Evolutionary conservation across 2,797 vertebrate genomes (phyloP), one percentile per base, ranked within the genome.

Genomic region (Hypotaenidia philippensis): DNA sequence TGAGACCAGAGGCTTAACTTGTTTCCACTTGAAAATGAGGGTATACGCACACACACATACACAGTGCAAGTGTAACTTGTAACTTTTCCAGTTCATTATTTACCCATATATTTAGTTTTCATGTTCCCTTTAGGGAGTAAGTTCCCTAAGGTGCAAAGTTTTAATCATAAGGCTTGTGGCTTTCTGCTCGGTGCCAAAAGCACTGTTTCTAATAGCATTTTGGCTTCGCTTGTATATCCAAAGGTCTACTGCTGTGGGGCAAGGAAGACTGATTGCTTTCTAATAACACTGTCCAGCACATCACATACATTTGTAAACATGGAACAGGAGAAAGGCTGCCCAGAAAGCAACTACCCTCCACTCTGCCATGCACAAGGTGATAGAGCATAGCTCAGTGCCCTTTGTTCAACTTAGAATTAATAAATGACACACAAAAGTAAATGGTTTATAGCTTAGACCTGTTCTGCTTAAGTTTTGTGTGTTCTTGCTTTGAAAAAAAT

Each of bases 21-120:
- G 13, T 71, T 91, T 80, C 76, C 49, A 75, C 52, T 92, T 63
- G 68, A 83, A 96, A 94, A 95, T 87, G 40, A 85, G 45, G 3
- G 3, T 36, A 26, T 21, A 56, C 0, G 2, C 40, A 83, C 61
- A 93, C 31, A 65, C 29, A 23, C 20, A 52, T 15, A 78, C 26
- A 57, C 1, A 66, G 36, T 31, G 16, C 20, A 87, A 85, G 68
- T 68, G 68, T 68, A 91, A 83, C 84, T 90, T 87, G 52, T 66
- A 89, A 59, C 65, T 93, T 91, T 91, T 87, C 64, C 53, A 87
- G 41, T 83, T 89, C 60, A 68, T 95, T 94, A 93, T 94, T 96
- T 96, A 94, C 65, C 25, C 79, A 78, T 89, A 81, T 88, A 94
- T 92, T 96, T 94, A 85, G 45, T 87, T 94, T 94, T 83, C 85